Percentiles rank a stretch among this genome's conserved stretches.
Conservation (phyloP, 2,888 invertebrate species). For the Ditylenchus weischeri region DNA sequence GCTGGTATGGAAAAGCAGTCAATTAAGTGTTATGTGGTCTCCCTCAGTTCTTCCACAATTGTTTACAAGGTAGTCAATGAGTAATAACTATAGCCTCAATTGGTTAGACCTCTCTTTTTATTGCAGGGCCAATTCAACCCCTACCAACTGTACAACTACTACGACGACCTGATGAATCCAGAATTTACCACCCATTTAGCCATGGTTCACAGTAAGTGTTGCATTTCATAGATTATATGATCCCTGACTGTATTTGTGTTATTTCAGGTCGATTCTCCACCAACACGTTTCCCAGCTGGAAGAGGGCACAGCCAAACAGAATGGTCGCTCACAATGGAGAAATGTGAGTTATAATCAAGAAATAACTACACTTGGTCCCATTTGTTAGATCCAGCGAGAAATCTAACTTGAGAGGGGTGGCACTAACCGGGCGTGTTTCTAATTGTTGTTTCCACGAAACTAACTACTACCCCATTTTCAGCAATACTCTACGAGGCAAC, state of each 20-base stretch:
- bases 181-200: conserved; percentile 88
- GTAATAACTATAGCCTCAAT: background rate
- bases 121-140: conserved; percentile 82
- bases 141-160: conserved; percentile 82
- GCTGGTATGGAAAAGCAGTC: conserved; percentile 81
- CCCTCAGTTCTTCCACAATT: conserved; percentile 80
- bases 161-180: conserved; percentile 66
- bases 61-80: conserved; percentile 75
- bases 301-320: conserved; percentile 74
- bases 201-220: conserved; percentile 81
- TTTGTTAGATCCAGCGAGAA: too few species aligned
- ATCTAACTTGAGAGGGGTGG: too few species aligned
- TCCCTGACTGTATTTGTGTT: background rate
- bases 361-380: too few species aligned
- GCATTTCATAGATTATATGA: background rate
- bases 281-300: conserved; percentile 99
- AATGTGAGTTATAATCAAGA: conserved; percentile 65
- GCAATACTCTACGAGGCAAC: conserved; percentile 87
- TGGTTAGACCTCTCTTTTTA: background rate
- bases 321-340: conserved; percentile 97
- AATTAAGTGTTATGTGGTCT: conserved; percentile 90
- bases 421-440: too few species aligned
- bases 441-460: too few species aligned
- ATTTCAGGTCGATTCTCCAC: conserved; percentile 74
- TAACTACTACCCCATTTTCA: too few species aligned